phyloP scores from a whole-genome alignment of 2,888 invertebrate genomes.

The Cerceris rybyensis region DNA sequence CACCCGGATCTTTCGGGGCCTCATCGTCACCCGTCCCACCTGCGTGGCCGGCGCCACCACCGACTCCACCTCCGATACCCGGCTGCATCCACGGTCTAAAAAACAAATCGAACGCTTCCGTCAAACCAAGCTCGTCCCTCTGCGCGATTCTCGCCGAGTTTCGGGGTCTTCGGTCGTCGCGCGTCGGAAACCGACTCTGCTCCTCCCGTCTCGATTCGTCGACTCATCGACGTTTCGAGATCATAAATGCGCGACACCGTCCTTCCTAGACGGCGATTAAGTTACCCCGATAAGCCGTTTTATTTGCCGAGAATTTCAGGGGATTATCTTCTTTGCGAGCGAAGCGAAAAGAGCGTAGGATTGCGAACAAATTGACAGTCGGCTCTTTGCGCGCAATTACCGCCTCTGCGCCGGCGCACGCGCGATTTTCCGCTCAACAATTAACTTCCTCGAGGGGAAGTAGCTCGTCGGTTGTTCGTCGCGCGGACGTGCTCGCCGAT shows the following conservation, averaged over 20 bases:
- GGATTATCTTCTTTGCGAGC: not conserved
- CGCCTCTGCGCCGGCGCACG: conserved; percentile 17
- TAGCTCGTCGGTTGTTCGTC: conserved; percentile 40
- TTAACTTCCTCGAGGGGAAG: conserved; percentile 60
- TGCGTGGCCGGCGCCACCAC: conserved; percentile 69
- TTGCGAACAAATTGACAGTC: conserved; percentile 35
- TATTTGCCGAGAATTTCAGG: not conserved
- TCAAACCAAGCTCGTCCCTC: conserved; percentile 2
- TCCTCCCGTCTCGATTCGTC: too few species aligned
- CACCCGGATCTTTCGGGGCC: conserved; percentile 93
- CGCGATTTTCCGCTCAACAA: conserved; percentile 61
- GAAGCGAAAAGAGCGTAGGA: conserved; percentile 28
- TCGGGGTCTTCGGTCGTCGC: too few species aligned
- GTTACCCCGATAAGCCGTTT: too few species aligned
- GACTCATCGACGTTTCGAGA: too few species aligned
- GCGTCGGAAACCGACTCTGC: too few species aligned
- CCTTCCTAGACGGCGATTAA: too few species aligned
- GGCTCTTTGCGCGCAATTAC: conserved; percentile 35
- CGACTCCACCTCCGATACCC: conserved; percentile 76
- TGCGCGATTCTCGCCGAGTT: too few species aligned
- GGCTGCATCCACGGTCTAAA: conserved; percentile 84
- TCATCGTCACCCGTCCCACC: conserved; percentile 87
- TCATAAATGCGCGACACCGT: too few species aligned
- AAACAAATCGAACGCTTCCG: conserved; percentile 56
- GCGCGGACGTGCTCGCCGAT: not conserved